Evolutionary conservation across 2,797 vertebrate genomes (phyloP).

Genomic region (Paedocypris micromegethes): DNA sequence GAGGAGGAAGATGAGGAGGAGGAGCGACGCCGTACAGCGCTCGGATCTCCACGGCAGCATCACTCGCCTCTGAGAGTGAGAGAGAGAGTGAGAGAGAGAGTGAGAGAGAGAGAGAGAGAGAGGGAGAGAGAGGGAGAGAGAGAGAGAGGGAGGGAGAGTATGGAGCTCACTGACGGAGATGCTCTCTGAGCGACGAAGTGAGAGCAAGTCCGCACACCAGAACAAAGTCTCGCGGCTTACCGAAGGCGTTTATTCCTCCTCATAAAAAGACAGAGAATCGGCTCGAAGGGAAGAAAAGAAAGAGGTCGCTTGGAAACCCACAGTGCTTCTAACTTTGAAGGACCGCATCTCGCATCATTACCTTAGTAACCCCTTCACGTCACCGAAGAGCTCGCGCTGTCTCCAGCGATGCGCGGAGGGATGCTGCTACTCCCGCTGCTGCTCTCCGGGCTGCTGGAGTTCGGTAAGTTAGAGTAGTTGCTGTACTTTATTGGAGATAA

Average conservation of each 20-base stretch:
- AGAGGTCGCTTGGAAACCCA: background rate
- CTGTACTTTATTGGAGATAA: too few species aligned
- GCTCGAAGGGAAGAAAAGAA: background rate
- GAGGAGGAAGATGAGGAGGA: constrained; percentile 42
- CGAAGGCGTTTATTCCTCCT: background rate
- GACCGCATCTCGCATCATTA: constrained; percentile 18
- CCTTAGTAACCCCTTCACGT: background rate
- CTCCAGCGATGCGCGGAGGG: constrained; percentile 46
- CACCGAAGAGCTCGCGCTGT: constrained; percentile 7
- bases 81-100: constrained; percentile 34
- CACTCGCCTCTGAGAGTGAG: constrained; percentile 33
- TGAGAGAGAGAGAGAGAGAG: too few species aligned
- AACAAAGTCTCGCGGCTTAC: background rate
- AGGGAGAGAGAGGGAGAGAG: constrained; percentile 26
- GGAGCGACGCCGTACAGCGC: constrained; percentile 49
- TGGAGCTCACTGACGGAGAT: constrained; percentile 39
- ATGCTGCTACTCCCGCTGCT: constrained; percentile 38
- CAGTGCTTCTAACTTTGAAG: constrained; percentile 29
- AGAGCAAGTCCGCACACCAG: constrained; percentile 10
- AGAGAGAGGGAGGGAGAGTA: constrained; percentile 24
- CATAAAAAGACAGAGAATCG: background rate
- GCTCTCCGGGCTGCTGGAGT: constrained; percentile 46
- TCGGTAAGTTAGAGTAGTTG: constrained; percentile 47
- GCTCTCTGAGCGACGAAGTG: constrained; percentile 27
- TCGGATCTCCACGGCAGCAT: constrained; percentile 31